Evolutionary conservation across 2,113 vertebrate genomes (phyloP).

Genomic region (Gymnarchus niloticus): DNA sequence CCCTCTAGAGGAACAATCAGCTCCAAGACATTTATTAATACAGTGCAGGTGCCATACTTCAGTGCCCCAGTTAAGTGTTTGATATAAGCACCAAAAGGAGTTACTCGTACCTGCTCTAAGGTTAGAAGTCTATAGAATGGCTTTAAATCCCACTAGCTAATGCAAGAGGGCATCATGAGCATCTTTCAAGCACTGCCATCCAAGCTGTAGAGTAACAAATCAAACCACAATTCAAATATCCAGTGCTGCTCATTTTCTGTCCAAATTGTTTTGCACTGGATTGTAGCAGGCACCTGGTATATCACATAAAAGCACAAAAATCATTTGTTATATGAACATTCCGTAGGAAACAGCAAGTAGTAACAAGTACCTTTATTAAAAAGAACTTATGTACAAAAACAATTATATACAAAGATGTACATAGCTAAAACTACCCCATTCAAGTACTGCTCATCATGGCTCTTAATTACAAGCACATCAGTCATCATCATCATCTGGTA

Average conservation of each 20-base stretch:
- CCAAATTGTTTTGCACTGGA: background rate
- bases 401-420: slow-evolving; percentile 63
- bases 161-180: too few relatives aligned
- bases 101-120: too few relatives aligned
- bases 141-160: background rate
- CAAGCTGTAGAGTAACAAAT: background rate
- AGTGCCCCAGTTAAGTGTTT: background rate
- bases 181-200: background rate
- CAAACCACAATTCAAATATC: background rate
- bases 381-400: slow-evolving; percentile 46
- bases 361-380: slow-evolving; percentile 41
- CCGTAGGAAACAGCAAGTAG: background rate
- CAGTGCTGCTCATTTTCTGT: background rate
- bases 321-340: background rate
- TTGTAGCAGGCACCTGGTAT: background rate
- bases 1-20: background rate
- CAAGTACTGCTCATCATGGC: background rate
- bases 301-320: background rate
- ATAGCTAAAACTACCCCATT: slow-evolving; percentile 27
- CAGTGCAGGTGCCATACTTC: too few relatives aligned
- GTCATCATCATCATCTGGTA: slow-evolving; percentile 52
- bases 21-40: background rate
- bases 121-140: background rate
- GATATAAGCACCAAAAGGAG: background rate
- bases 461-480: background rate